phyloP scores from a whole-genome alignment of 2,797 vertebrate genomes.

The Melanogrammus aeglefinus region DNA sequence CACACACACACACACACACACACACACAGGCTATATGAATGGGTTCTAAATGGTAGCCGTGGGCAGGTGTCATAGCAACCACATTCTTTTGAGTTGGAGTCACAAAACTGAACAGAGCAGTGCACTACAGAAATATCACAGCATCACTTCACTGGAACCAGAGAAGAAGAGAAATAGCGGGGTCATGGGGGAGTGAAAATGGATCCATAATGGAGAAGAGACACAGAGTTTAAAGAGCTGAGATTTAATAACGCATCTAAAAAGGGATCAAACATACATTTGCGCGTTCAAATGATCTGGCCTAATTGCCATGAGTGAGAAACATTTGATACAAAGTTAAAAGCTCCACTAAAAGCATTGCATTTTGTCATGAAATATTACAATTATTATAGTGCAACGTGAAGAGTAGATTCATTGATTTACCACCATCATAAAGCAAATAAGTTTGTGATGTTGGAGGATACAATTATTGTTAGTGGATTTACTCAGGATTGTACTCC shows the following conservation, averaged over 20 bases:
- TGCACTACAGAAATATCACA: constrained; percentile 42
- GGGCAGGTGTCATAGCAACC: not conserved
- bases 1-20: no score
- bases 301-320: not conserved
- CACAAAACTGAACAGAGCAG: constrained; percentile 46
- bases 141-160: constrained; percentile 42
- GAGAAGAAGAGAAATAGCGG: constrained; percentile 50
- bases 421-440: not conserved
- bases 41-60: not conserved
- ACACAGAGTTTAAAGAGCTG: constrained; percentile 38
- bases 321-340: not conserved
- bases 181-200: constrained; percentile 51
- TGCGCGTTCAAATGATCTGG: not conserved
- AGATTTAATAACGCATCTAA: constrained; percentile 11
- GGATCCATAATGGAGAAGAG: constrained; percentile 58
- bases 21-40: not conserved
- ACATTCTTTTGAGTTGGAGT: constrained; percentile 7
- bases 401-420: not conserved
- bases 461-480: no score
- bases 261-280: not conserved
- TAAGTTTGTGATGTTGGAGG: no score
- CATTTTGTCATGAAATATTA: no score
- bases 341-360: no score
- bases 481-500: not conserved
- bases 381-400: no score